Evolutionary conservation across 2,797 vertebrate genomes (phyloP), one percentile per base, ranked within the genome.

Genomic region (Cyprinella venusta): DNA sequence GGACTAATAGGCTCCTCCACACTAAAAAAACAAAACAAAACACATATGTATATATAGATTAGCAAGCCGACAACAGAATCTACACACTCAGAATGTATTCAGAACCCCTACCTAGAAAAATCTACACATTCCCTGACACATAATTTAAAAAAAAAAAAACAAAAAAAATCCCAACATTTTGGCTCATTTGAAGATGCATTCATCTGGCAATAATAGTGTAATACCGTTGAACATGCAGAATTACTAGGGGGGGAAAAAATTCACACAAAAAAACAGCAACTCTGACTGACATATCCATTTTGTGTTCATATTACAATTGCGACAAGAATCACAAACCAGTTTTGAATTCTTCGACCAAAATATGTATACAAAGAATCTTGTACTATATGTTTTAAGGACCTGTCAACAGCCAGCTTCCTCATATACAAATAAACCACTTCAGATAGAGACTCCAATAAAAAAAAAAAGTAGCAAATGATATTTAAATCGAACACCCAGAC

Each of bases 1-100:
- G 93, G 78, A 63, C 89, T 92, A 88, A 94, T 91, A 36, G 94
- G 89, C 87, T 94, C 94, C 80, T 95, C 91, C 0, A 90, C 59
- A 50, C 93, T 95, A 85, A 48, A 84, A 56, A 2, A 36, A 36
- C 36, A 52, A 18, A 12, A 78, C 4, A 81, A 18, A 76, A 38
- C 50, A 45, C 3, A 15, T 48, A 16, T 52, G 5, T 16, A 50
- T 50, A 50, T 18, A 54, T 45, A 16, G 5, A 19, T 38, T 63
- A 40, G 8, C 12, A 59, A 21, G 21, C 8, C 21, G 4, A 33
- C 26, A 26, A 12, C 40, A 40, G 4, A 15, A 45, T 63, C n/a
- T 7, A 68, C 8, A 42, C 8, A 21, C 65, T 40, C 15, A 59
- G 33, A 59, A 40, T 16, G 38, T 8, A 24, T 18, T 24, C 13